Base-by-base conservation (phyloP, 2,113 vertebrate species). In the Chlorodrepanis virens region DNA sequence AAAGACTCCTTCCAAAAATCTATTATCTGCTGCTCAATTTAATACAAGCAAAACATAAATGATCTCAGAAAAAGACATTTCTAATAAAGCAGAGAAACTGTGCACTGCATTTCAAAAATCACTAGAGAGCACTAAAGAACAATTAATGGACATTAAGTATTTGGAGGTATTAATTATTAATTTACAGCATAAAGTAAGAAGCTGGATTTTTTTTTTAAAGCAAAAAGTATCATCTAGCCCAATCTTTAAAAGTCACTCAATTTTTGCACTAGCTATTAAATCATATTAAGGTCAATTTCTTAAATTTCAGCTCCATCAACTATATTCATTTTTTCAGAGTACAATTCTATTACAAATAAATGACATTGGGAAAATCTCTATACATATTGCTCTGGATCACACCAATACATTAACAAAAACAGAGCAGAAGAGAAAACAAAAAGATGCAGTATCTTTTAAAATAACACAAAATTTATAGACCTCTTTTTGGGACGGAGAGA, bases 51-150 rank as follows among this genome's bases (percentile, higher is more conserved):
- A 87, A 80, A 6, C 12, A 69, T 11, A 81, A 63, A 50, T 45
- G 0, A 77, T 67, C 85, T 83, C 59, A 83, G 70, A 85, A 82
- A 22, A 45, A 87, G 65, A 45, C 25, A 59, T 72, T 69, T 94
- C 27, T 65, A 68, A 79, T 76, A 47, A 65, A 53, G 44, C 42
- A 71, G 10, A 80, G 29, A 18, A 95, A 80, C 35, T 21, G 10
- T 74, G 93, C 40, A 77, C 59, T 94, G 79, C 87, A 83, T 80
- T 91, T 91, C 57, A 86, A 88, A 93, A 93, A 78, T 91, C 95
- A 97, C 94, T 94, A 96, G 95, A 90, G 95, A 94, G 95, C 92
- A 96, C 94, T 94, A 90, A 93, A 85, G 87, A 90, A 94, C 94
- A 95, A 87, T 91, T 91, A 95, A 82, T 22, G 61, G 67, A 89